Conservation (phyloP, 2,797 vertebrate genomes). For the Sebastes hubbsi region DNA sequence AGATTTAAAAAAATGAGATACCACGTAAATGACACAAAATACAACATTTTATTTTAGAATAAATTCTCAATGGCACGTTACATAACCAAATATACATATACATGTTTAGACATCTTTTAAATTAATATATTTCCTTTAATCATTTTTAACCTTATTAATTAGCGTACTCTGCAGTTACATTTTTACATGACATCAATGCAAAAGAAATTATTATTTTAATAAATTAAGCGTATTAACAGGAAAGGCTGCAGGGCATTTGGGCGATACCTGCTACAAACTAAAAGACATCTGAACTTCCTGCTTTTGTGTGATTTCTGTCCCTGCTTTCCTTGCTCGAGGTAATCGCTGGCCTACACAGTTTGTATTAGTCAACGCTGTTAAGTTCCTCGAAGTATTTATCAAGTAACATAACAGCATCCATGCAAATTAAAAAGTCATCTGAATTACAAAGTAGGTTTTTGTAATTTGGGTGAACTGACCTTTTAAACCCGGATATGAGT, state of each 20-base stretch:
- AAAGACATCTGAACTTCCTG: constrained; percentile 53
- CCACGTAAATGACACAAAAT: constrained; percentile 92
- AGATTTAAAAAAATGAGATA: background rate
- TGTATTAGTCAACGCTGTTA: background rate
- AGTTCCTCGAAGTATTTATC: background rate
- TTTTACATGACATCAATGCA: constrained; percentile 91
- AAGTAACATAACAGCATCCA: background rate
- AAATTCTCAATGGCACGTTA: constrained; percentile 87
- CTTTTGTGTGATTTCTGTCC: constrained; percentile 28
- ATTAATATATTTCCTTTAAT: constrained; percentile 77
- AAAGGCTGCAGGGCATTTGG: constrained; percentile 62
- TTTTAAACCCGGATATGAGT: constrained; percentile 7
- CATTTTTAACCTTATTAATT: constrained; percentile 58
- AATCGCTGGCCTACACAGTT: constrained; percentile 26
- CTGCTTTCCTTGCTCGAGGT: constrained; percentile 33
- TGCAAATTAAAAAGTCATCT: background rate
- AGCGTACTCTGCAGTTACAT: constrained; percentile 81
- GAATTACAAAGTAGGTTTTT: background rate
- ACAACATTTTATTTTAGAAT: constrained; percentile 91
- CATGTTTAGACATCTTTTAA: constrained; percentile 85
- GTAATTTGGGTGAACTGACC: background rate
- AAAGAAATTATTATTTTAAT: constrained; percentile 88
- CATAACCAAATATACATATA: constrained; percentile 99
- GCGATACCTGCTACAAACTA: constrained; percentile 68
- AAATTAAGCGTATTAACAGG: constrained; percentile 95